Evolutionary conservation across 2,113 vertebrate genomes (phyloP), one percentile per base, ranked within the genome.

Genomic region (Erythrolamprus reginae): DNA sequence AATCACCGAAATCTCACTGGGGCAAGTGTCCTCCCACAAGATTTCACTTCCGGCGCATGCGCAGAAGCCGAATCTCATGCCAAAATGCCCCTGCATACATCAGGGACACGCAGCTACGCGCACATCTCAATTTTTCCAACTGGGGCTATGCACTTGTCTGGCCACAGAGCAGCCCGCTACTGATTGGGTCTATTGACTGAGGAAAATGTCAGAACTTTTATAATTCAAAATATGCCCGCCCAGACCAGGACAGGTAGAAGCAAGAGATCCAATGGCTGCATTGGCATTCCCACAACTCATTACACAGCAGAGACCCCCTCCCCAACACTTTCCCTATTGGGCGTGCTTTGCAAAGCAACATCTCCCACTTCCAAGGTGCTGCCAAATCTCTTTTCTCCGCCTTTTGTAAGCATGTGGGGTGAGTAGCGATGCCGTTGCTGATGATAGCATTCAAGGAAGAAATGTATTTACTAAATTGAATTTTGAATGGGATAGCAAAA

Each of bases 401-500:
- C 50, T 52, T 12, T 24, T 91, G 86, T 92, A 90, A 94, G 19
- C 89, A 84, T 56, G 82, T 82, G 1, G 89, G 10, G 61, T 90
- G 52, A 93, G 88, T 0, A 42, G 61, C 10, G 83, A 82, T 87
- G 38, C 50, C 56, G 42, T 12, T 47, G 50, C 8, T 88, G 33
- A 88, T 93, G 33, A 92, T 5, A 92, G 51, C 83, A 45, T 92
- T 94, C 83, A 84, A 94, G 83, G 91, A 52, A 93, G 83, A 92
- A 87, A 90, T 38, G 5, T 77, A 91, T 90, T 92, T 88, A 88
- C 26, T 90, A 90, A 88, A 93, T 23, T 91, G 55, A 92, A 91
- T 95, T 94, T 94, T 89, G 52, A 93, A 94, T 92, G 58, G 90
- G 92, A 86, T 70, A 19, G n/a, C 10, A 45, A 93, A 91, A 88